Conservation (phyloP, 2,113 vertebrate genomes). For the Entosphenus tridentatus region DNA sequence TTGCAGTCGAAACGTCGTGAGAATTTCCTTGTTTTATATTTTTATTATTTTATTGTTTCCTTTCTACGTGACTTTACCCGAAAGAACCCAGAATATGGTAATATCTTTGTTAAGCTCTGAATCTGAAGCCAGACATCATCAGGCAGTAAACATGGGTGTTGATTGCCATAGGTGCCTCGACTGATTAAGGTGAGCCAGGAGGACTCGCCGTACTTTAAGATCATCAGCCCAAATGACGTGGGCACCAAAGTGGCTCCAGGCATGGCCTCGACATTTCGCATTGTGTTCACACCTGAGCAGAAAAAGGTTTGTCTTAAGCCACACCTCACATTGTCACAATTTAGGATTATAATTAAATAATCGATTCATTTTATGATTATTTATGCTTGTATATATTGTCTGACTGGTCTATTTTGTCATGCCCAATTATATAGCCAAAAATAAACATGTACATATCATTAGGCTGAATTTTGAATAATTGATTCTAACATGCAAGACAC, state of each 20-base stretch:
- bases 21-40: too few relatives aligned
- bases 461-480: too few relatives aligned
- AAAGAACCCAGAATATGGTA: too few relatives aligned
- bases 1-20: too few relatives aligned
- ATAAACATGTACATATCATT: too few relatives aligned
- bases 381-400: constrained; percentile 2
- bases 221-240: constrained; percentile 20
- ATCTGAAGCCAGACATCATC: too few relatives aligned
- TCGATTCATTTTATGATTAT: constrained; percentile 12
- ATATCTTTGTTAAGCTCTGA: too few relatives aligned
- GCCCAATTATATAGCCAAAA: too few relatives aligned
- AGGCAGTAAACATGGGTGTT: not conserved
- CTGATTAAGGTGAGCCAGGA: constrained; percentile 32
- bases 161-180: constrained; percentile 23
- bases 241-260: constrained; percentile 33
- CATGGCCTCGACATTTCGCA: constrained; percentile 20
- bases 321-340: constrained; percentile 8
- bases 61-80: too few relatives aligned
- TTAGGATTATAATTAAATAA: constrained; percentile 14
- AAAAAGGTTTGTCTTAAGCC: constrained; percentile 32
- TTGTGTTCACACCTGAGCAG: constrained; percentile 41
- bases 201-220: constrained; percentile 36
- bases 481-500: too few relatives aligned
- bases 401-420: too few relatives aligned
- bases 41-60: too few relatives aligned